A percentile compares a stretch with the other conserved stretches of the same genome.
These are phyloP conservation scores for Zosterops borbonicus DNA, from an alignment of 2,113 vertebrate species.

Conservation along the genomic window DNA sequence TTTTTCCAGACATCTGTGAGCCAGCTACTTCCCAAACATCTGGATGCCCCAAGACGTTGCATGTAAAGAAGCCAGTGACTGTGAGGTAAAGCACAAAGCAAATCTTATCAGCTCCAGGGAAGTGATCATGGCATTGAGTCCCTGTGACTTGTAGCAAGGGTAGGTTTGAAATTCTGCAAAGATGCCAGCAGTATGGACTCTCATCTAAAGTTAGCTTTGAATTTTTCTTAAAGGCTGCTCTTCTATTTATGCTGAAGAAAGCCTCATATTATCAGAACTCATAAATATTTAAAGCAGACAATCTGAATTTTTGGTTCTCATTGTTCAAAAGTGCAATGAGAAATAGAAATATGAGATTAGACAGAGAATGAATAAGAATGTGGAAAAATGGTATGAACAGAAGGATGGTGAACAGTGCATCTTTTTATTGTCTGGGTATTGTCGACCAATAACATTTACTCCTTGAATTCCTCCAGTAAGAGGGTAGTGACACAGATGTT, in stretches of 20 bases:
- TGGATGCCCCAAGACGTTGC: background rate
- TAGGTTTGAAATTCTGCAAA: background rate
- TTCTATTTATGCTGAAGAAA: background rate
- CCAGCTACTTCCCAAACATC: background rate
- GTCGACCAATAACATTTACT: background rate
- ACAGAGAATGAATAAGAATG: background rate
- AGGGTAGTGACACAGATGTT: rapidly evolving
- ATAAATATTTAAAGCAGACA: background rate
- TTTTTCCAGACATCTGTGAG: background rate
- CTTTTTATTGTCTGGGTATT: background rate
- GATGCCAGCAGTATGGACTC: background rate
- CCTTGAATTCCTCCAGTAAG: background rate
- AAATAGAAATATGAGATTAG: background rate
- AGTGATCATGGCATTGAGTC: background rate
- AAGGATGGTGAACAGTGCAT: background rate
- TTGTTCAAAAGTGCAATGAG: background rate
- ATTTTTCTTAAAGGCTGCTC: background rate
- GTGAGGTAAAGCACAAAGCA: background rate
- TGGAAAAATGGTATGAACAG: background rate
- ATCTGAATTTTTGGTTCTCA: background rate
- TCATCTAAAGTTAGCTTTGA: background rate
- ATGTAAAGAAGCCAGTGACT: background rate
- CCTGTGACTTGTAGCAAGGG: background rate
- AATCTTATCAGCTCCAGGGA: background rate
- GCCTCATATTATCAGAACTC: background rate